phyloP scores from a whole-genome alignment of 2,888 invertebrate species.

The Isoperla grammatica region DNA sequence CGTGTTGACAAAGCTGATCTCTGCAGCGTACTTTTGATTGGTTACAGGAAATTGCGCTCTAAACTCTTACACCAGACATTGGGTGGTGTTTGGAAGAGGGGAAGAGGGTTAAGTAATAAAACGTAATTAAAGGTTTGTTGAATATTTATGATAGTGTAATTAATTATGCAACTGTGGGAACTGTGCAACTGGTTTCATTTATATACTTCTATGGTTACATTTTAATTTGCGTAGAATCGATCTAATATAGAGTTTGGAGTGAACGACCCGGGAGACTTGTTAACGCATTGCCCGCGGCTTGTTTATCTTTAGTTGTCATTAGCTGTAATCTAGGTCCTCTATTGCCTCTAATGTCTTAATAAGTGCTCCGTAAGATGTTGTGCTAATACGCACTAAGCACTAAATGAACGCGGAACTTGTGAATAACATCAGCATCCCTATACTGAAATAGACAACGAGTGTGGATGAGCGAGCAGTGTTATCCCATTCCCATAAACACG shows the following conservation, averaged over 20 bases:
- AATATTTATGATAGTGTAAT: conserved; percentile 20
- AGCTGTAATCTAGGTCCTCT: too few species aligned
- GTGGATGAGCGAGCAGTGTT: too few species aligned
- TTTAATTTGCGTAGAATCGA: conserved; percentile 4
- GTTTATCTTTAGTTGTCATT: too few species aligned
- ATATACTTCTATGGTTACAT: neutral
- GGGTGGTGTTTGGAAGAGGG: neutral
- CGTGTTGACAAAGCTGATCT: conserved; percentile 28
- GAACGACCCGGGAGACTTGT: too few species aligned
- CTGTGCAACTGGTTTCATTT: conserved; percentile 14
- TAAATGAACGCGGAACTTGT: neutral
- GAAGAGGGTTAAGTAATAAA: conserved; percentile 19
- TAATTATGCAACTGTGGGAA: conserved; percentile 18
- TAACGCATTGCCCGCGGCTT: too few species aligned
- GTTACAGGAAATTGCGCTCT: conserved; percentile 20
- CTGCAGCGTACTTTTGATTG: conserved; percentile 23
- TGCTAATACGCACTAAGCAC: neutral
- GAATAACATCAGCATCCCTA: too few species aligned
- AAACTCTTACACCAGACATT: neutral
- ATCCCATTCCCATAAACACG: too few species aligned
- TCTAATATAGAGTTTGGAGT: neutral
- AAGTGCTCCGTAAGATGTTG: too few species aligned
- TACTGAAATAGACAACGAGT: too few species aligned
- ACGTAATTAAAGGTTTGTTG: conserved; percentile 24
- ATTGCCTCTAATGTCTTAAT: too few species aligned